Conservation (phyloP, 2,888 invertebrate genomes). For the Lymantria dispar region DNA sequence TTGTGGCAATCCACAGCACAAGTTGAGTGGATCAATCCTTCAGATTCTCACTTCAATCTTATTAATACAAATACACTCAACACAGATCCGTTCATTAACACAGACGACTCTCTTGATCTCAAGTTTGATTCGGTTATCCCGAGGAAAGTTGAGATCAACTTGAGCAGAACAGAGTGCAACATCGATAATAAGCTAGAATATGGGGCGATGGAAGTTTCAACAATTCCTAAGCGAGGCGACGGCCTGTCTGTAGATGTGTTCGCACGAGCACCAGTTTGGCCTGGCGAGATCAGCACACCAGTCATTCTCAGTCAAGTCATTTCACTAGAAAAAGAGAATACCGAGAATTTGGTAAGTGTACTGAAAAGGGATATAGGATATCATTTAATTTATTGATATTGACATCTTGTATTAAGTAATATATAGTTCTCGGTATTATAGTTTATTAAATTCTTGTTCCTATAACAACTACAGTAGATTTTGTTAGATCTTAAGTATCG, state of each 20-base stretch:
- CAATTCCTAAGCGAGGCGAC: slow-evolving; percentile 30
- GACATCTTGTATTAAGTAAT: no score
- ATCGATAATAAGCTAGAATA: slow-evolving; percentile 40
- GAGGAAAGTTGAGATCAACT: slow-evolving; percentile 61
- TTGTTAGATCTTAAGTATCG: not conserved
- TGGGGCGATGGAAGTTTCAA: slow-evolving; percentile 27
- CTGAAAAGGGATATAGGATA: not conserved
- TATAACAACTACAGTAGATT: not conserved
- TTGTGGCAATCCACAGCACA: slow-evolving; percentile 48
- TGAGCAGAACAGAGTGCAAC: slow-evolving; percentile 57
- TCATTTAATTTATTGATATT: not conserved
- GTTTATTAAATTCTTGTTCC: no score
- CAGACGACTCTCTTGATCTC: slow-evolving; percentile 67
- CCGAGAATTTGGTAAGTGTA: slow-evolving; percentile 49
- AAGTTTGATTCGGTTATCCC: slow-evolving; percentile 64
- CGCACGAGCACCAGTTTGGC: slow-evolving; percentile 45
- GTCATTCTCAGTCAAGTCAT: slow-evolving; percentile 72
- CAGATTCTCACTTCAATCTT: slow-evolving; percentile 49
- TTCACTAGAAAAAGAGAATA: slow-evolving; percentile 69
- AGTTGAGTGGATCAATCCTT: slow-evolving; percentile 46
- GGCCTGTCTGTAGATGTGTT: slow-evolving; percentile 59
- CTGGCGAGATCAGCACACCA: slow-evolving; percentile 66
- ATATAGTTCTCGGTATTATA: not conserved
- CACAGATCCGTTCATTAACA: slow-evolving; percentile 65
- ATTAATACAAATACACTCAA: slow-evolving; percentile 51